A percentile compares a stretch with the other conserved stretches of the same genome.
These are phyloP conservation scores for Nasonia oneida DNA, from an alignment of 2,888 invertebrate species.

Conservation along the genomic window DNA sequence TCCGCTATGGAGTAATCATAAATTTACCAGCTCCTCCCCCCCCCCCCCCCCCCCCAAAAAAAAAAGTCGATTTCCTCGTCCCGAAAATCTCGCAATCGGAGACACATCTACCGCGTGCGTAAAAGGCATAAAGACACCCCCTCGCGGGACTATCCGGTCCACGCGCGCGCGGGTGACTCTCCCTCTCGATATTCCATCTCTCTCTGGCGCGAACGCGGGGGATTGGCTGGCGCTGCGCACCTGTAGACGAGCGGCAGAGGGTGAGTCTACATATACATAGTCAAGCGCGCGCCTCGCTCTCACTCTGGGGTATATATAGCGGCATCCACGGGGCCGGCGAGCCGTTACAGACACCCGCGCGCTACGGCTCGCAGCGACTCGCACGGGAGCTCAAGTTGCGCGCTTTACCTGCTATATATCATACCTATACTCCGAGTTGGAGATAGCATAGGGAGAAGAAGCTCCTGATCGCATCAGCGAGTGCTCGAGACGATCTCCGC, in stretches of 20 bases:
- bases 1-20: no score
- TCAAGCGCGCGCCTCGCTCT: constrained; percentile 66
- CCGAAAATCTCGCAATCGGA: not conserved
- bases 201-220: not conserved
- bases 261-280: not conserved
- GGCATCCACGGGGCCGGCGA: not conserved
- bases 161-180: not conserved
- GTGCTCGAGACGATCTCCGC: not conserved
- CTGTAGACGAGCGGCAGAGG: constrained; percentile 1
- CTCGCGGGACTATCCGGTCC: constrained; percentile 1
- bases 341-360: constrained; percentile 14
- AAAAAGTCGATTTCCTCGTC: not conserved
- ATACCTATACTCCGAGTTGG: not conserved
- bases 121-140: constrained; percentile 1
- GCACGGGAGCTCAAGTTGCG: not conserved
- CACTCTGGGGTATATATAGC: constrained; percentile 68
- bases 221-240: constrained; percentile 27
- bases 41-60: no score
- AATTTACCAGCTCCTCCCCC: no score
- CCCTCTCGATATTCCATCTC: not conserved
- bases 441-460: not conserved
- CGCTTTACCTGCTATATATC: not conserved
- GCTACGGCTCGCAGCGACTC: not conserved
- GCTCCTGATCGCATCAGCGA: not conserved
- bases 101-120: not conserved